These are phyloP conservation scores for Clarias laeviceps DNA, from an alignment of 2,797 vertebrate species.

Conservation along the genomic window DNA sequence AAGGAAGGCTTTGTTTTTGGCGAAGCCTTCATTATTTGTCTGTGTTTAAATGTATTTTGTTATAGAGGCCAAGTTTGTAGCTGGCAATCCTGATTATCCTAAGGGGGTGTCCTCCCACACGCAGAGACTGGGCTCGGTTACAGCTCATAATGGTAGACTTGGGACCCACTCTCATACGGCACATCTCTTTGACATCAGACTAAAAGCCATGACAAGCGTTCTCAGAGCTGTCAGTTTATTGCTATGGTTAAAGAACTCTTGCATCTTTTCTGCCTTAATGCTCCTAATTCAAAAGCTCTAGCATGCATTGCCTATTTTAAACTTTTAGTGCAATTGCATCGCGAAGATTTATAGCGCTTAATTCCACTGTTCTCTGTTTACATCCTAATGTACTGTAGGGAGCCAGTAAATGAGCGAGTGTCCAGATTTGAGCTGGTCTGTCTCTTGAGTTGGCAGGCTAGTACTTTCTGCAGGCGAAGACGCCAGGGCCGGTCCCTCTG, in stretches of 20 bases:
- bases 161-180: constrained; percentile 19
- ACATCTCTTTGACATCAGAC: constrained; percentile 20
- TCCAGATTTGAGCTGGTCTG: constrained; percentile 18
- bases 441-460: constrained; percentile 16
- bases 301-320: background rate
- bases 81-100: constrained; percentile 40
- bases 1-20: constrained; percentile 30
- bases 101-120: constrained; percentile 50
- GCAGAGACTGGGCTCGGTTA: constrained; percentile 6
- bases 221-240: background rate
- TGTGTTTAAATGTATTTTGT: constrained; percentile 47
- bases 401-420: background rate
- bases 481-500: constrained; percentile 27
- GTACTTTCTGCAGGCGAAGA: constrained; percentile 30
- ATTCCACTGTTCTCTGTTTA: constrained; percentile 12
- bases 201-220: constrained; percentile 24
- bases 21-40: constrained; percentile 41
- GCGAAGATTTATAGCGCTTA: background rate
- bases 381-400: background rate
- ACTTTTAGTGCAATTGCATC: background rate
- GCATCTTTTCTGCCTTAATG: background rate
- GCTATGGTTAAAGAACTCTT: background rate
- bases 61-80: constrained; percentile 18
- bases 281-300: background rate
- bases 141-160: constrained; percentile 14